Base-by-base conservation (phyloP, 2,113 vertebrate species). In the Neotoma lepida region DNA sequence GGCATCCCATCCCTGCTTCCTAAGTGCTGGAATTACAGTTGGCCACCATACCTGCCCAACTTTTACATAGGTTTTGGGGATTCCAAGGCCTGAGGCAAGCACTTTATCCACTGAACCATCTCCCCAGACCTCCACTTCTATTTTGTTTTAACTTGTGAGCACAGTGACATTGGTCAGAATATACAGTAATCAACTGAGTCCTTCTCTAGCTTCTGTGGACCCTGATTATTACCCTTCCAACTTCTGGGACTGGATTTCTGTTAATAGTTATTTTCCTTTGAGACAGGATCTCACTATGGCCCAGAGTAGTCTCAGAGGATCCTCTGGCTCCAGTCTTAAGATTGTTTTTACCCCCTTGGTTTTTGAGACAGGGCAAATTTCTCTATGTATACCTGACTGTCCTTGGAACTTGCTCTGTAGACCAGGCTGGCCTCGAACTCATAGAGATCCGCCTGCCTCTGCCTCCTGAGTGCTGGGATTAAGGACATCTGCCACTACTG, bases 211-310 rank as follows among this genome's bases (percentile, higher is more conserved):
- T 74, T 22, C 41, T 58, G 18, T 6, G 85, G 80, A 64, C 39
- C 14, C 22, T 82, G 10, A 68, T 78, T 74, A 96, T 64, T 58
- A 51, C 15, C 18, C 46, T 89, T 89, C 30, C 39, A 56, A 6
- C 46, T 94, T 80, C 33, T 88, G 33, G 54, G 44, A 20, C 66
- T 94, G 28, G 64, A 46, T n/a, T 82, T 82, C 33, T 94, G 51
- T 78, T 17, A 66, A 3, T 44, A 35, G 22, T 63, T 63, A 63
- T 63, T 63, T 63, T 30, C 26, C 51, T 44, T 58, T 56, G 46
- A 71, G 35, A 71, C 20, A 66, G 44, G 44, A 22, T 66, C 17
- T 49, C 9, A 41, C 56, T 71, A 17, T 56, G 33, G 24, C 66
- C 66, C 22, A n/a, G 63, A 51, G 22, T 71, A 39, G 22, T 56